phyloP scores from a whole-genome alignment of 2,113 vertebrate species.

The Dipodomys ordii region DNA sequence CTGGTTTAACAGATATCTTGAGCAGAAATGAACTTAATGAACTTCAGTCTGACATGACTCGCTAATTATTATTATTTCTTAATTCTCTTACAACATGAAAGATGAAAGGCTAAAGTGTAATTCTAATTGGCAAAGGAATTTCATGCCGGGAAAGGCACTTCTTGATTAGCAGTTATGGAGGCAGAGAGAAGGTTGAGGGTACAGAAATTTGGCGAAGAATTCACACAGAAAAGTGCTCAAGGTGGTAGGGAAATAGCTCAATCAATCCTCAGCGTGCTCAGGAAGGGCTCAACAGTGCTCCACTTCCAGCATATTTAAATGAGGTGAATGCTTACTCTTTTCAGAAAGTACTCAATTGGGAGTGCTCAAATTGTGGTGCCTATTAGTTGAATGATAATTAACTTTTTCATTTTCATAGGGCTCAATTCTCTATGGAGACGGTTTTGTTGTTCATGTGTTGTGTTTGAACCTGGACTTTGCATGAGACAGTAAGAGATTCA shows the following conservation, averaged over 20 bases:
- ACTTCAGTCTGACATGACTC: constrained; percentile 8
- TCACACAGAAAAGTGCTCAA: constrained; percentile 47
- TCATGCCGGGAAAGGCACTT: constrained; percentile 31
- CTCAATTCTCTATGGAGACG: constrained; percentile 42
- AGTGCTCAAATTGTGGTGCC: constrained; percentile 56
- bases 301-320: constrained; percentile 67
- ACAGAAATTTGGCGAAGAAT: constrained; percentile 64
- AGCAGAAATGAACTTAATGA: constrained; percentile 38
- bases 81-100: constrained; percentile 46
- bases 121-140: constrained; percentile 67
- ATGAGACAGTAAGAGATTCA: neutral
- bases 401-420: constrained; percentile 38
- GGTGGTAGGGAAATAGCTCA: constrained; percentile 54
- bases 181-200: constrained; percentile 38
- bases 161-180: constrained; percentile 67
- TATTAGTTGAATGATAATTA: constrained; percentile 74
- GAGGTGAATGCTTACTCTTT: constrained; percentile 48
- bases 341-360: constrained; percentile 65
- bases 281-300: constrained; percentile 61
- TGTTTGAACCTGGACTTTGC: constrained; percentile 34
- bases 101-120: constrained; percentile 49
- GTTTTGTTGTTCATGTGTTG: constrained; percentile 13
- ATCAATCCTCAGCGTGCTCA: constrained; percentile 55
- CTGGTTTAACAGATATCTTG: neutral
- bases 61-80: constrained; percentile 71